phyloP scores from a whole-genome alignment of 2,888 invertebrate species.

The Bimastos eiseni region DNA sequence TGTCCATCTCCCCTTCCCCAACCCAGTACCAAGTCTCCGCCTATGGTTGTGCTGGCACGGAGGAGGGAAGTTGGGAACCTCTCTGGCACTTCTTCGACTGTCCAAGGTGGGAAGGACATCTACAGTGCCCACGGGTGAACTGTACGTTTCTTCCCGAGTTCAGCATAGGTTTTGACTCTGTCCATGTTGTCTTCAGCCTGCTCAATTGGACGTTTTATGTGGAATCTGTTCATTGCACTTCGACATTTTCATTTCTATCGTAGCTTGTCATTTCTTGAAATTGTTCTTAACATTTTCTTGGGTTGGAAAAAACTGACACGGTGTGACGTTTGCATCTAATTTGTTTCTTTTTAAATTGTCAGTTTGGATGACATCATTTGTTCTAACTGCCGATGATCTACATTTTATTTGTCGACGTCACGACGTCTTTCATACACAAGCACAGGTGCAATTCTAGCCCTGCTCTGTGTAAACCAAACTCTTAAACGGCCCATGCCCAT shows the following conservation, averaged over 20 bases:
- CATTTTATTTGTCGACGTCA: too few species aligned
- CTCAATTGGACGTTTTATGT: not conserved
- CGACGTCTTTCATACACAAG: too few species aligned
- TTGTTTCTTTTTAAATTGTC: not conserved
- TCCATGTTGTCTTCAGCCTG: not conserved
- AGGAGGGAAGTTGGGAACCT: too few species aligned
- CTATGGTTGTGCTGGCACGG: too few species aligned
- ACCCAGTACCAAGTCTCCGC: too few species aligned
- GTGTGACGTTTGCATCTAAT: not conserved
- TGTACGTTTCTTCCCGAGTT: not conserved
- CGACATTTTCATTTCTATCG: not conserved
- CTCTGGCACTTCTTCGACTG: not conserved
- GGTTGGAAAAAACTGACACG: not conserved
- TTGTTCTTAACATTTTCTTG: not conserved
- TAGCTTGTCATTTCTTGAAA: not conserved
- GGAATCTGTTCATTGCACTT: not conserved
- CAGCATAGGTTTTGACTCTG: not conserved
- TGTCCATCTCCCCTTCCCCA: too few species aligned
- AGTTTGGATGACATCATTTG: not conserved
- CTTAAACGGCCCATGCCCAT: too few species aligned
- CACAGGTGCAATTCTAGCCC: too few species aligned
- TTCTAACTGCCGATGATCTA: not conserved
- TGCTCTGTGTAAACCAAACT: too few species aligned
- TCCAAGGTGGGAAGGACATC: not conserved
- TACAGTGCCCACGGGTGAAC: not conserved